A percentile compares a stretch with the other conserved stretches of the same genome.
Evolutionary conservation across 2,113 vertebrate genomes (phyloP).

Genomic region (Mugil cephalus): DNA sequence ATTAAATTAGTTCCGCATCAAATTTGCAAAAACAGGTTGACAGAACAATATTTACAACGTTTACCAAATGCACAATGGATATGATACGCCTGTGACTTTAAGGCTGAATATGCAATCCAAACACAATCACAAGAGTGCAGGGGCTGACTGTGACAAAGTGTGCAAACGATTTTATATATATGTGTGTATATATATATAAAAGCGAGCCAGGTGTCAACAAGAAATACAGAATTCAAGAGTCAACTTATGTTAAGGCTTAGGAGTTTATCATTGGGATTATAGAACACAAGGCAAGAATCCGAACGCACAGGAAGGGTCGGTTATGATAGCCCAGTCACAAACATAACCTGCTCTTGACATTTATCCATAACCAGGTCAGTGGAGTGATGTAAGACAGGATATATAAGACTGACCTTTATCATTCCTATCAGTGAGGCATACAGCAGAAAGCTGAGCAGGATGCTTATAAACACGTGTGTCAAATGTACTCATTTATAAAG

Average conservation of each 20-base stretch:
- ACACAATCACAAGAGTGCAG: conserved; percentile 62
- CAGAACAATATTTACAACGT: conserved; percentile 71
- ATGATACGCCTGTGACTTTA: conserved; percentile 68
- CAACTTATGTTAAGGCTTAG: conserved; percentile 77
- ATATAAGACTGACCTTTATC: conserved; percentile 25
- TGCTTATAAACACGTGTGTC: conserved; percentile 62
- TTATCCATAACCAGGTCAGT: conserved; percentile 27
- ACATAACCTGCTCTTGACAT: conserved; percentile 48
- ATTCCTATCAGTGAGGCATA: conserved; percentile 55
- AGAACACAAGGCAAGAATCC: conserved; percentile 62
- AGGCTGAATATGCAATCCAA: conserved; percentile 74
- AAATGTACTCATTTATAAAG: conserved; percentile 63
- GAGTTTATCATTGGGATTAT: conserved; percentile 52
- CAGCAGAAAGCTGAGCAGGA: conserved; percentile 49
- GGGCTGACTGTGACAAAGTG: conserved; percentile 63
- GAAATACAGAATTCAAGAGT: conserved; percentile 56
- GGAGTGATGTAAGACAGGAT: conserved; percentile 42
- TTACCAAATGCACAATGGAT: conserved; percentile 69
- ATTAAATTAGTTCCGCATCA: conserved; percentile 77
- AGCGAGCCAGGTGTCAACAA: conserved; percentile 43
- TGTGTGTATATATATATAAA: no score
- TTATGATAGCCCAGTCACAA: conserved; percentile 51
- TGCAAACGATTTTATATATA: conserved; percentile 67
- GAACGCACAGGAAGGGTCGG: conserved; percentile 36
- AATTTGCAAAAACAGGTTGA: conserved; percentile 47